Evolutionary conservation across 2,113 vertebrate species (phyloP).

Genomic region (rabbit (Oryctolagus cuniculus)): DNA sequence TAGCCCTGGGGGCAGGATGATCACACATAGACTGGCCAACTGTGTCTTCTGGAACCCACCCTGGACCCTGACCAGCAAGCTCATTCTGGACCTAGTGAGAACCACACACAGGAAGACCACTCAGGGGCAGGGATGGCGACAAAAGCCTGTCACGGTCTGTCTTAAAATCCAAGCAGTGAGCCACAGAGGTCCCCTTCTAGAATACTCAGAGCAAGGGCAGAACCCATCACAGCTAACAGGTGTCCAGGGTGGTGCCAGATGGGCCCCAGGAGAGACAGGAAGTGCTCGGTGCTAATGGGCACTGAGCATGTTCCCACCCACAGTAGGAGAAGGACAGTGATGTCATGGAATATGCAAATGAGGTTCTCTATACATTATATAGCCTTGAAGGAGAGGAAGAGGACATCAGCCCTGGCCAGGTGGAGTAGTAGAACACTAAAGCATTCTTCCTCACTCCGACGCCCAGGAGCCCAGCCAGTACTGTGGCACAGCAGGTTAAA

Average conservation of each 20-base stretch:
- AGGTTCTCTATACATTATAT: background rate
- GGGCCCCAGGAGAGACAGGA: background rate
- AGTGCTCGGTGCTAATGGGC: background rate
- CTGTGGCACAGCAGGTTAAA: no score
- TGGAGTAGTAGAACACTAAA: background rate
- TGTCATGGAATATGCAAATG: background rate
- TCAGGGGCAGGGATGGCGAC: background rate
- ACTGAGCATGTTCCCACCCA: background rate
- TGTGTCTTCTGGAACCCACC: background rate
- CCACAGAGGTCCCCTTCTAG: background rate
- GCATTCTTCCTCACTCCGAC: background rate
- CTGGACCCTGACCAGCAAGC: background rate
- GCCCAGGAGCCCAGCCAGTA: background rate
- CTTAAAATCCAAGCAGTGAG: background rate
- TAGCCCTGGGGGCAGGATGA: background rate
- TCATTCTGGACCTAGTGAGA: background rate
- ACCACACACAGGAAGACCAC: background rate
- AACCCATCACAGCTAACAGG: background rate
- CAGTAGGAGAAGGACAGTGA: background rate
- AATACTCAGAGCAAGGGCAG: background rate
- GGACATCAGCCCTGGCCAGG: background rate
- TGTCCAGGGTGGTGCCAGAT: conserved; percentile 30
- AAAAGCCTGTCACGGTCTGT: background rate
- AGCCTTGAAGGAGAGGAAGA: background rate
- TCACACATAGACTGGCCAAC: background rate